Evolutionary conservation across 2,113 vertebrate genomes (phyloP).

Genomic region (Ailuropoda melanoleuca): DNA sequence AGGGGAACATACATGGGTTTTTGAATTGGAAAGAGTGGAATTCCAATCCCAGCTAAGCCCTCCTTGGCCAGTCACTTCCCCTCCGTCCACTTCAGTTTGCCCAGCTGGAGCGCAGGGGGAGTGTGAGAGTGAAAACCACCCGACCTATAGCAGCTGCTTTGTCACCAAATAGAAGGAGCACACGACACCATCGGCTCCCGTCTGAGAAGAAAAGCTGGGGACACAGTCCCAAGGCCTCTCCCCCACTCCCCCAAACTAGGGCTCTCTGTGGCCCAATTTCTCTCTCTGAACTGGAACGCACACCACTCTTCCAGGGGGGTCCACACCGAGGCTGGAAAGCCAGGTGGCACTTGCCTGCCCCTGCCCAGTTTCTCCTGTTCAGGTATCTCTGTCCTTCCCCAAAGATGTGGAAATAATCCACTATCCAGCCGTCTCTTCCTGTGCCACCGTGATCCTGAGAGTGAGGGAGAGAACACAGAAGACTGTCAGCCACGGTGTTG

Average conservation of each 20-base stretch:
- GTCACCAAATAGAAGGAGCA: background rate
- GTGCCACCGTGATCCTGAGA: conserved; percentile 78
- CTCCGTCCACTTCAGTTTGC: background rate
- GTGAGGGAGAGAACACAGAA: conserved; percentile 21
- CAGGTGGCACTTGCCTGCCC: conserved; percentile 75
- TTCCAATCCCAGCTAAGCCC: background rate
- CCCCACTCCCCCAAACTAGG: background rate
- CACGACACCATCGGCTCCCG: background rate
- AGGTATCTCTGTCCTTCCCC: conserved; percentile 80
- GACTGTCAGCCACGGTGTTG: background rate
- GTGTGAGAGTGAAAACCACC: background rate
- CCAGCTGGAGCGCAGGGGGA: background rate
- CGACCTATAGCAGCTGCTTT: background rate
- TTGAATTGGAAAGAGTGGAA: background rate
- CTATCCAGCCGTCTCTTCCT: conserved; percentile 80
- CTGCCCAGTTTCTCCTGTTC: conserved; percentile 80
- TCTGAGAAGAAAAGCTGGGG: background rate
- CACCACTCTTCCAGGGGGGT: background rate
- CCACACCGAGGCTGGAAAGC: background rate
- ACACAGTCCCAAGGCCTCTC: background rate
- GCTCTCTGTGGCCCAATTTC: background rate
- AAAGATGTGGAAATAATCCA: conserved; percentile 82
- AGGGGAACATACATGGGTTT: background rate
- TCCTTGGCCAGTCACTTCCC: background rate
- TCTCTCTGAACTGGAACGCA: background rate